Conservation (phyloP, 2,888 invertebrate species). For the Pollenia griseotomentosa region DNA sequence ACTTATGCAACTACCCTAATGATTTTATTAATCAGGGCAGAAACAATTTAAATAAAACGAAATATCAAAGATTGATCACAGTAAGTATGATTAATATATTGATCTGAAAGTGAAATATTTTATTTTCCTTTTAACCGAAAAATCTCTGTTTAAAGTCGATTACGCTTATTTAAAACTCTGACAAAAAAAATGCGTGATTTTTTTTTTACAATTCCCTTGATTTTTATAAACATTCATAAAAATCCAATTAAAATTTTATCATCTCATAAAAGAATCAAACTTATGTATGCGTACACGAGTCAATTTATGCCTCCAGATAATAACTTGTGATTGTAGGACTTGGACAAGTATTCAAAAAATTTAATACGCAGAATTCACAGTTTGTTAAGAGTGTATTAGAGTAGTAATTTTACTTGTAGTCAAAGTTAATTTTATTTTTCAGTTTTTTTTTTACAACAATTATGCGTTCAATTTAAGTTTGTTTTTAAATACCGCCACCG, state of each 20-base stretch:
- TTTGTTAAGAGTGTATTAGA: slow-evolving; percentile 26
- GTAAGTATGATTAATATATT: too few relatives aligned
- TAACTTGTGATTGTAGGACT: neutral
- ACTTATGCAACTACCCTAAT: too few relatives aligned
- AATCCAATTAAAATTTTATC: slow-evolving; percentile 34
- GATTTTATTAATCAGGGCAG: too few relatives aligned
- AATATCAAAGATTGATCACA: too few relatives aligned
- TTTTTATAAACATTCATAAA: slow-evolving; percentile 29
- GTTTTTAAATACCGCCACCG: slow-evolving; percentile 75
- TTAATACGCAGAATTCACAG: neutral
- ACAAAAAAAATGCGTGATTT: neutral
- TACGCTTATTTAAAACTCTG: neutral
- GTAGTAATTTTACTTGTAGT: slow-evolving; percentile 28
- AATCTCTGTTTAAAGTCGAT: neutral
- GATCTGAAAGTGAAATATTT: too few relatives aligned
- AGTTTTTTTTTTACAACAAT: slow-evolving; percentile 67
- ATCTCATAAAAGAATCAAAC: neutral
- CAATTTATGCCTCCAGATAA: too few relatives aligned
- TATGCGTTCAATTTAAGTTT: slow-evolving; percentile 79
- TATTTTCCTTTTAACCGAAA: too few relatives aligned
- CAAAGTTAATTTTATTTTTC: slow-evolving; percentile 42
- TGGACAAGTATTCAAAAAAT: slow-evolving; percentile 7
- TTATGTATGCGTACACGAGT: neutral
- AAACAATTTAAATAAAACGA: too few relatives aligned
- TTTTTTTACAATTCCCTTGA: neutral